phyloP scores from a whole-genome alignment of 2,797 vertebrate genomes.

The Thamnophis elegans region DNA sequence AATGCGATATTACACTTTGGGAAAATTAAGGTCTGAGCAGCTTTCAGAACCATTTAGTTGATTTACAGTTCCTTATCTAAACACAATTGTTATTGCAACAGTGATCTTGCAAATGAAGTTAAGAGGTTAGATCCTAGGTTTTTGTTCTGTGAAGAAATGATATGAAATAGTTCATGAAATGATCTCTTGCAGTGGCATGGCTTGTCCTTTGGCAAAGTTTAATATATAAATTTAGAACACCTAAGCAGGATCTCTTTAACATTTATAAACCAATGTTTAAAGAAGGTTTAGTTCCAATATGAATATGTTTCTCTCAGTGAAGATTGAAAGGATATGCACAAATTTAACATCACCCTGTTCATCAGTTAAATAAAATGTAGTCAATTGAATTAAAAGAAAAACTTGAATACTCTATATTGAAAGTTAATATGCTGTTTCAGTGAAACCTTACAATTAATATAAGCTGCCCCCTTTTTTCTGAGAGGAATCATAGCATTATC shows the following conservation, averaged over 20 bases:
- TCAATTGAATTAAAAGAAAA: conserved; percentile 4
- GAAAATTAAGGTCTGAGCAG: neutral
- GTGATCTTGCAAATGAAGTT: neutral
- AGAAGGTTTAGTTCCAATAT: neutral
- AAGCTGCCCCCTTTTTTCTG: conserved; percentile 6
- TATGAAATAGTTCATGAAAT: neutral
- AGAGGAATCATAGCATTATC: conserved; percentile 3
- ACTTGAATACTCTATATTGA: neutral
- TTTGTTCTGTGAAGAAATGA: neutral
- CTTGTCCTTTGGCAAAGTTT: neutral
- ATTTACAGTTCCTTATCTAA: neutral
- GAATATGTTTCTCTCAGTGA: neutral
- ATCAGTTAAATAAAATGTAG: neutral
- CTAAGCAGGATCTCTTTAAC: neutral
- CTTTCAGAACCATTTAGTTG: neutral
- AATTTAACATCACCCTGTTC: neutral
- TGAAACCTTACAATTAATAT: neutral
- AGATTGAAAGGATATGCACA: neutral
- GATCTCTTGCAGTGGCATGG: neutral
- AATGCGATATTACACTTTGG: neutral
- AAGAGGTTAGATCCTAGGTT: neutral
- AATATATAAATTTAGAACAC: neutral
- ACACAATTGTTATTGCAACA: neutral
- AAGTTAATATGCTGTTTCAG: neutral
- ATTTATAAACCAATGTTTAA: neutral